Percentiles rank a stretch among this genome's conserved stretches.
Conservation (phyloP, 37 sponge, comb jelly and placozoan genomes). For the Hexactinellida sp. region DNA sequence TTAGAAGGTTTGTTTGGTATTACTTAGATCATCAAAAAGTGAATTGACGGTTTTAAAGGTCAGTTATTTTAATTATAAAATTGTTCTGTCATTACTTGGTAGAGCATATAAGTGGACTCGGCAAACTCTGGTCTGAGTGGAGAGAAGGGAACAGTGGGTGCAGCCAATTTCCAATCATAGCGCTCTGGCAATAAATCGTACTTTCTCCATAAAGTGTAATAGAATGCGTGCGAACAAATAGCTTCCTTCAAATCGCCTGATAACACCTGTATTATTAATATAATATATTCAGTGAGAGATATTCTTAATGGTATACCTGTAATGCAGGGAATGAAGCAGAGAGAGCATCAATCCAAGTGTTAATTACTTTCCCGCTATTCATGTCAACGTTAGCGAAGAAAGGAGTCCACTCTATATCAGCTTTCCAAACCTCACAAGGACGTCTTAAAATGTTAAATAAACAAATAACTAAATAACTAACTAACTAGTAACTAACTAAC, state of each 20-base stretch:
- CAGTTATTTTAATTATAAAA: too few species aligned
- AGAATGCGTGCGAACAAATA: slow-evolving; percentile 82
- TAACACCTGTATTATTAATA: slow-evolving; percentile 43
- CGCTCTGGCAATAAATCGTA: slow-evolving; percentile 85
- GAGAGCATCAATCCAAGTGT: slow-evolving; percentile 83
- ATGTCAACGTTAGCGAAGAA: slow-evolving; percentile 80
- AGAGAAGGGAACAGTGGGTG: slow-evolving; percentile 66
- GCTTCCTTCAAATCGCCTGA: slow-evolving; percentile 87
- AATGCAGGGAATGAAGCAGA: slow-evolving; percentile 85
- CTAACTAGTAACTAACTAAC: too few species aligned
- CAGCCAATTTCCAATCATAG: slow-evolving; percentile 58
- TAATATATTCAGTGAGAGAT: background rate
- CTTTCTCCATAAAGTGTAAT: slow-evolving; percentile 79
- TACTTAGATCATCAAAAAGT: too few species aligned
- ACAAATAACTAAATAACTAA: too few species aligned
- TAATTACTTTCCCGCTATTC: slow-evolving; percentile 47
- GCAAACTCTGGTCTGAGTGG: slow-evolving; percentile 91
- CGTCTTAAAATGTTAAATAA: background rate
- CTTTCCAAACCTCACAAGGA: background rate
- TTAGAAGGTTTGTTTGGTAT: too few species aligned
- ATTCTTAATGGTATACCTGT: slow-evolving; percentile 48
- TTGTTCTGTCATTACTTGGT: too few species aligned
- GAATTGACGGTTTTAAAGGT: too few species aligned
- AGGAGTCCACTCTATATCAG: slow-evolving; percentile 18
- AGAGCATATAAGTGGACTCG: slow-evolving; percentile 89